A percentile compares a stretch with the other conserved stretches of the same genome.
Evolutionary conservation across 2,888 invertebrate genomes (phyloP).

Genomic region (Trichogramma evanescens): DNA sequence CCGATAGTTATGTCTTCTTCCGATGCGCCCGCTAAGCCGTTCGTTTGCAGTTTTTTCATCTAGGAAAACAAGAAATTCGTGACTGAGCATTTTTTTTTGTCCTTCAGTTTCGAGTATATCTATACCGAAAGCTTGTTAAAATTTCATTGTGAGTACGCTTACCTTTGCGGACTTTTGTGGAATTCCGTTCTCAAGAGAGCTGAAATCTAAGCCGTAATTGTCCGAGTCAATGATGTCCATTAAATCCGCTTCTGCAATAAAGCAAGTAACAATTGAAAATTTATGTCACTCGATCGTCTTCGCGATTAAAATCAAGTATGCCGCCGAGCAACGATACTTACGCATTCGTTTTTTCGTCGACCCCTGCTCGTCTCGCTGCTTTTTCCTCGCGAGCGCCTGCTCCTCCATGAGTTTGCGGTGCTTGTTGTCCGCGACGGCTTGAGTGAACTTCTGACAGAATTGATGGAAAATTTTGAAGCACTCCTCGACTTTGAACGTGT

Average conservation of each 20-base stretch:
- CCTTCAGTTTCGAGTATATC: neutral
- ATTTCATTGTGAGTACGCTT: neutral
- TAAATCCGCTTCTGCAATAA: too few species aligned
- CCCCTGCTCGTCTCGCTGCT: conserved; percentile 67
- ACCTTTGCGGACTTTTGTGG: conserved; percentile 50
- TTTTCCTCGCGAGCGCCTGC: conserved; percentile 71
- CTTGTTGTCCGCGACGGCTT: conserved; percentile 79
- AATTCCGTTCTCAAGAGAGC: conserved; percentile 65
- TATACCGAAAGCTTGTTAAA: neutral
- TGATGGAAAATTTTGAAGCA: conserved; percentile 84
- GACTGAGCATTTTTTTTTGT: neutral
- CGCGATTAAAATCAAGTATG: neutral
- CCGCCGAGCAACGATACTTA: conserved; percentile 36
- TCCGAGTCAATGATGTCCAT: conserved; percentile 56
- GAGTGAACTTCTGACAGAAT: conserved; percentile 81
- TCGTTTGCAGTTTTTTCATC: conserved; percentile 45
- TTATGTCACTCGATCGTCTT: neutral
- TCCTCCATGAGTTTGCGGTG: conserved; percentile 76
- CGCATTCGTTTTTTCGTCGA: conserved; percentile 58
- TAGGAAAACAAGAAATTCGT: conserved; percentile 19
- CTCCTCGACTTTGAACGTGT: conserved; percentile 86
- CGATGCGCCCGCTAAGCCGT: conserved; percentile 51
- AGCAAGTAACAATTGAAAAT: neutral
- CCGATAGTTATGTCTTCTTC: conserved; percentile 56
- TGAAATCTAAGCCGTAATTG: conserved; percentile 68